Evolutionary conservation across 2,113 vertebrate genomes (phyloP).

Genomic region (Chrysemys picta): DNA sequence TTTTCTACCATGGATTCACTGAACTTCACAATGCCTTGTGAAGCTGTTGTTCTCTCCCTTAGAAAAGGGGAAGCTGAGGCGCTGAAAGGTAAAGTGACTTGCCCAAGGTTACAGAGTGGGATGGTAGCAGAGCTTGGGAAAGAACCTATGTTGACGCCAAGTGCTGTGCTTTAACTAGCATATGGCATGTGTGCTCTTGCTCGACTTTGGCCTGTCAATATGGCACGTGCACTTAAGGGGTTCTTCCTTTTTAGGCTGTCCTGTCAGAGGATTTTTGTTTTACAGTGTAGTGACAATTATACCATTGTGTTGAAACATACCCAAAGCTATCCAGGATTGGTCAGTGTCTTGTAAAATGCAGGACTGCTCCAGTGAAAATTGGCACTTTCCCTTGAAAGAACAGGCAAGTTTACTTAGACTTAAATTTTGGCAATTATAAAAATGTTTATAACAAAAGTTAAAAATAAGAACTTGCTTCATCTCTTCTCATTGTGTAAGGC

Average conservation of each 20-base stretch:
- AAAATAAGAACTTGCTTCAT: background rate
- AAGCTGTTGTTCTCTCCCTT: background rate
- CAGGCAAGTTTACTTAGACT: background rate
- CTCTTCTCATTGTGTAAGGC: background rate
- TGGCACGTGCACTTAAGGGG: background rate
- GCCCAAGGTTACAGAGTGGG: background rate
- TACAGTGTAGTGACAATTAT: background rate
- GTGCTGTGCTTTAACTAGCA: background rate
- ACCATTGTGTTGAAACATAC: background rate
- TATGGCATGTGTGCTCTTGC: background rate
- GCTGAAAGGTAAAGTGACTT: background rate
- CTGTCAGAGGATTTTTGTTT: background rate
- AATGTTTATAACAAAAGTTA: background rate
- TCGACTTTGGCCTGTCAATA: background rate
- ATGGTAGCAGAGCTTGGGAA: background rate
- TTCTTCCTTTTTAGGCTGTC: background rate
- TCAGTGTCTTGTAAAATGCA: background rate
- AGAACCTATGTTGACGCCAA: background rate
- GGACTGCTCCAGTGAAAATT: background rate
- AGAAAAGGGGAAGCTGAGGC: background rate
- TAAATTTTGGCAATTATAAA: background rate
- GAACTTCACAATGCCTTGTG: background rate
- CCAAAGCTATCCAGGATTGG: background rate
- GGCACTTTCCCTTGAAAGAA: no score
- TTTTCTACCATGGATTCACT: background rate